phyloP scores from a whole-genome alignment of 2,888 invertebrate species.

The Rhodophaea formosa region DNA sequence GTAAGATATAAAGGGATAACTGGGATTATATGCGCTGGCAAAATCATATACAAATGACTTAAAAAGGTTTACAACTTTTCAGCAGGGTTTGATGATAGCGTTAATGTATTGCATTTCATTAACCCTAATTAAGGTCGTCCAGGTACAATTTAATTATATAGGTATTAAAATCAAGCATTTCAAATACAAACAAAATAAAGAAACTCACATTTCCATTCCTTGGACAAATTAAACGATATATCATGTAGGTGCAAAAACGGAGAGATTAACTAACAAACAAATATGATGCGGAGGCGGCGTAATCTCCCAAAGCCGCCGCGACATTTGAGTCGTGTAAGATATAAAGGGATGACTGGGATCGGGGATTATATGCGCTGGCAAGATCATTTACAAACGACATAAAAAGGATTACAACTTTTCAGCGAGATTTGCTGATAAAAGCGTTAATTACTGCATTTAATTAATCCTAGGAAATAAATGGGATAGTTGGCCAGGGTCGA shows the following conservation, averaged over 20 bases:
- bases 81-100: background rate
- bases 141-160: too few species aligned
- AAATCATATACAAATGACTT: background rate
- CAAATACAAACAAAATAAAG: too few species aligned
- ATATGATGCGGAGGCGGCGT: background rate
- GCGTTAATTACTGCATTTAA: background rate
- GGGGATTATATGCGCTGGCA: too few species aligned
- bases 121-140: too few species aligned
- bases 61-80: background rate
- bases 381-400: background rate
- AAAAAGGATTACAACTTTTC: background rate
- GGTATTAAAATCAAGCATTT: too few species aligned
- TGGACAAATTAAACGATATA: background rate
- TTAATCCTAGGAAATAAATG: too few species aligned
- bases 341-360: background rate
- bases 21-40: too few species aligned
- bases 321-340: constrained; percentile 1
- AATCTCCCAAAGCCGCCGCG: background rate
- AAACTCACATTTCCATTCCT: background rate
- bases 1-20: constrained; percentile 1
- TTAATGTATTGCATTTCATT: background rate
- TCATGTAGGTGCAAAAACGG: background rate
- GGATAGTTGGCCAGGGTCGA: too few species aligned
- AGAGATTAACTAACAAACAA: constrained; percentile 1
- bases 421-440: background rate